These are phyloP conservation scores for Ormyrus labotus DNA, from an alignment of 2,888 invertebrate species.

Conservation along the genomic window DNA sequence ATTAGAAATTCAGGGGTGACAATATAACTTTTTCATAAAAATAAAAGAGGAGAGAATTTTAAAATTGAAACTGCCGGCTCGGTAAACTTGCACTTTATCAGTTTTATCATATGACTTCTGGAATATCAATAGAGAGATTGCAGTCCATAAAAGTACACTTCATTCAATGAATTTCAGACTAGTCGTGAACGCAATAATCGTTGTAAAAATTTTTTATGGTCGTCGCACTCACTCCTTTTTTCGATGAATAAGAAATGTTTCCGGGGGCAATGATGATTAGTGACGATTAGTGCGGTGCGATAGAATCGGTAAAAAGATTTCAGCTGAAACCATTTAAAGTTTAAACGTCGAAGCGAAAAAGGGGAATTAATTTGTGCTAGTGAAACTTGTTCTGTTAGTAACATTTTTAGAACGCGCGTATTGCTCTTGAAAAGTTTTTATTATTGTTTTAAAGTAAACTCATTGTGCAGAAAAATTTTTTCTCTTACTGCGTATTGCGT, in stretches of 20 bases:
- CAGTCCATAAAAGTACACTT: not conserved
- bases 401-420: too few species aligned
- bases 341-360: too few species aligned
- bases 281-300: not conserved
- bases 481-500: too few species aligned
- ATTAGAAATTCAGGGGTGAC: too few species aligned
- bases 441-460: too few species aligned
- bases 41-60: not conserved
- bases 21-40: not conserved
- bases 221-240: not conserved
- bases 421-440: too few species aligned
- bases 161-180: conserved; percentile 1
- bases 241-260: not conserved
- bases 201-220: conserved; percentile 9
- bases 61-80: conserved; percentile 16
- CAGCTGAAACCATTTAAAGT: too few species aligned
- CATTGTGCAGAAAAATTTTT: too few species aligned
- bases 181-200: not conserved
- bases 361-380: too few species aligned
- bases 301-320: too few species aligned
- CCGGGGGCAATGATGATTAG: conserved; percentile 13
- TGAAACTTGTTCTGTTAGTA: too few species aligned
- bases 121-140: conserved; percentile 16
- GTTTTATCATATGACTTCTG: not conserved
- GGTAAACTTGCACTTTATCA: conserved; percentile 8